Conservation (phyloP, 2,888 invertebrate species). For the Drosophila merina region DNA sequence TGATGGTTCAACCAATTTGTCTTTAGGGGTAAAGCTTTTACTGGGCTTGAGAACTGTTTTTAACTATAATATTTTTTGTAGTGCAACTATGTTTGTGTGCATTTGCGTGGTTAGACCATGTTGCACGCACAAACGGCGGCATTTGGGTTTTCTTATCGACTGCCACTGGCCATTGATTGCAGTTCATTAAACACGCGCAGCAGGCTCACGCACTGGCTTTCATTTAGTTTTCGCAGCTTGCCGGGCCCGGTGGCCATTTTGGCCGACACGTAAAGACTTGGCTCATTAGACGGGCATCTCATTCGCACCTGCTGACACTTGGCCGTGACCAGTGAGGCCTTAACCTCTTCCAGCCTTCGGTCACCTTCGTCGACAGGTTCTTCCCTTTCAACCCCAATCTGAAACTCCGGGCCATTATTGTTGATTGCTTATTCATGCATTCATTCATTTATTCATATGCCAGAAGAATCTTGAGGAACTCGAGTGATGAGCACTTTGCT, state of each 20-base stretch:
- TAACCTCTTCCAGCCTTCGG: conserved; percentile 37
- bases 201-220: conserved; percentile 52
- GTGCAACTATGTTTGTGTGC: conserved; percentile 8
- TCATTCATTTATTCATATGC: conserved; percentile 77
- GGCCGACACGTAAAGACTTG: conserved; percentile 54
- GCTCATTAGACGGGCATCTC: conserved; percentile 65
- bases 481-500: conserved; percentile 53
- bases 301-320: conserved; percentile 51
- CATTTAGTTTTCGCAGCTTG: background rate
- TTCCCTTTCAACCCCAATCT: background rate
- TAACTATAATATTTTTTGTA: conserved; percentile 2
- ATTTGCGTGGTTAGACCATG: conserved; percentile 59
- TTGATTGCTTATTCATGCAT: conserved; percentile 77
- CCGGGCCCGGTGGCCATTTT: conserved; percentile 4
- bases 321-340: conserved; percentile 33
- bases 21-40: background rate
- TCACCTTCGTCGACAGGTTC: background rate
- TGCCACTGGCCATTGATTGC: conserved; percentile 70
- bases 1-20: no score
- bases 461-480: conserved; percentile 22
- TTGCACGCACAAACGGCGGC: conserved; percentile 72
- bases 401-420: conserved; percentile 59
- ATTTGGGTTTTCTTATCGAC: conserved; percentile 71
- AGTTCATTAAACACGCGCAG: conserved; percentile 76
- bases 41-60: no score